Evolutionary conservation across 2,797 vertebrate species (phyloP), one percentile per base, ranked within the genome.

Genomic region (Fistularia tabacaria): DNA sequence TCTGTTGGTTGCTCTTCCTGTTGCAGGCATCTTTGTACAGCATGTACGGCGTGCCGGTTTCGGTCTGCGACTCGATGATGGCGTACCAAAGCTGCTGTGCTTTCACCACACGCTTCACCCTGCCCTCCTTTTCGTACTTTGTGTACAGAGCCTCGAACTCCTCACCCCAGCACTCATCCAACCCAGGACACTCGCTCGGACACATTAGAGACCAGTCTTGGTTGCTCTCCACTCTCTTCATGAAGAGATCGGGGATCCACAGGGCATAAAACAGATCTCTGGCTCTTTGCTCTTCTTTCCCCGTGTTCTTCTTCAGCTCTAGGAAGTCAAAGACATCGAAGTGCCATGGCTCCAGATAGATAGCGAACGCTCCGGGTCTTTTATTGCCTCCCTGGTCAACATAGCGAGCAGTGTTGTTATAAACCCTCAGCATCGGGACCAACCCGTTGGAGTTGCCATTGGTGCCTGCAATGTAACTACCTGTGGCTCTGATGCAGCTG

Each of bases 341-440:
- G 62, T 99, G 96, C 97, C 97, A 99, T 0, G 97, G 96, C 79
- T 99, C 97, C 75, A 99, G 69, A 83, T 99, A 99, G 85, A 99
- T 98, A 78, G 97, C 96, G 67, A 99, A 99, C 10, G 97, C 97
- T 1, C 97, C 97, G 0, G 97, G 97, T 39, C 97, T 92, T 92
- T 99, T 99, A 88, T 99, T 98, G 25, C 97, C 97, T 0, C 97
- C 97, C 58, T 99, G 97, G 66, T 99, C 97, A 11, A 99, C 97
- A 0, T 99, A 99, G 0, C 97, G 94, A 0, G 97, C 97, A 0
- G 97, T 99, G 86, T 99, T 99, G 82, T 99, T 99, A 87, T 99
- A 99, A 1, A 99, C 97, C 14, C 97, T 89, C 63, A 99, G 88
- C 97, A 99, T 99, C 0, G 97, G 97, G 3, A 99, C 95, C 0